Evolutionary conservation across 2,888 invertebrate species (phyloP).

Genomic region (Subacronicta megacephala): DNA sequence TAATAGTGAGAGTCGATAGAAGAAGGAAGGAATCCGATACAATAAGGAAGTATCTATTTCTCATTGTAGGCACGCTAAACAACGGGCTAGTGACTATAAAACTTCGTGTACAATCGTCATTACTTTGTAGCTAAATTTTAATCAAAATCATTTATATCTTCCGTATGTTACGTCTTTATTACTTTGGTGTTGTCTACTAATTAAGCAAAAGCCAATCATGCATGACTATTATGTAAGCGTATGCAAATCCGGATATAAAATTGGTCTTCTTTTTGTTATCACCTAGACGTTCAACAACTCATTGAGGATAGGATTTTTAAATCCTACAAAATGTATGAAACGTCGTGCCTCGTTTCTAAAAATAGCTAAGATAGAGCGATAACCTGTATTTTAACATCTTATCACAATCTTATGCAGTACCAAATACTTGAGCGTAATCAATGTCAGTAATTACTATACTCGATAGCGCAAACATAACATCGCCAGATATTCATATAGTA

Average conservation of each 20-base stretch:
- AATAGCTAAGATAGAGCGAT: no score
- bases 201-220: neutral
- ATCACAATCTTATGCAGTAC: no score
- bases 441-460: no score
- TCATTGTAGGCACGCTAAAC: neutral
- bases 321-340: no score
- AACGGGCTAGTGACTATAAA: neutral
- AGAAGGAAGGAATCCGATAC: neutral
- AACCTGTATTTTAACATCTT: no score
- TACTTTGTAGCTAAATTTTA: conserved; percentile 11
- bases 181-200: conserved; percentile 13
- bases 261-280: no score
- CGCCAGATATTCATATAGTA: conserved; percentile 22
- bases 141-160: conserved; percentile 13
- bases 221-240: no score
- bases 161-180: conserved; percentile 32
- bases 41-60: neutral
- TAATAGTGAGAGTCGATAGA: neutral
- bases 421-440: no score
- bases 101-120: conserved; percentile 24
- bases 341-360: no score
- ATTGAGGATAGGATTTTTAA: no score
- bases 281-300: no score
- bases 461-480: conserved; percentile 18
- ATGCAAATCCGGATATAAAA: no score